Evolutionary conservation across 2,888 invertebrate genomes (phyloP).

Genomic region (Trachelus stipa): DNA sequence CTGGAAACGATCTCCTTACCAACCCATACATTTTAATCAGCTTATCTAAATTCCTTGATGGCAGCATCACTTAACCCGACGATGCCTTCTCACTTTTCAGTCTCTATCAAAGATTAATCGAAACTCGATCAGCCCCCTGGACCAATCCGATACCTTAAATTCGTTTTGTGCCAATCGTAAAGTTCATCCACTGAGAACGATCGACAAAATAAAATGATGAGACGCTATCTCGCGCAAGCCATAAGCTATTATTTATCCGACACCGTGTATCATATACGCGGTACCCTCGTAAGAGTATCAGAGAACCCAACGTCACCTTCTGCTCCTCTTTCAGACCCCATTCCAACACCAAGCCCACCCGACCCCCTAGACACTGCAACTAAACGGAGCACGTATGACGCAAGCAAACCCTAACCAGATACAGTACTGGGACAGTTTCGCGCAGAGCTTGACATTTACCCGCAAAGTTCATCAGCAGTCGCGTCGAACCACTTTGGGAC

Average conservation of each 20-base stretch:
- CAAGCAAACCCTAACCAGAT: not conserved
- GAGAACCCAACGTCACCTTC: not conserved
- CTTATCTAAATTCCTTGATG: not conserved
- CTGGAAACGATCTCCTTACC: not conserved
- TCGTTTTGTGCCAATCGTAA: not conserved
- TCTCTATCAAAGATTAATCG: not conserved
- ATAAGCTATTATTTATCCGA: no score
- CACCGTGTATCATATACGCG: no score
- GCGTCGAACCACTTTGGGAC: not conserved
- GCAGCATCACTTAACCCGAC: not conserved
- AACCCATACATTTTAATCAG: not conserved
- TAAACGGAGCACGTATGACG: not conserved
- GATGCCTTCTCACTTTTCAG: not conserved
- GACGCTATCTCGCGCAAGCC: no score
- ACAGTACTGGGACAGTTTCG: not conserved
- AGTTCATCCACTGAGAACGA: not conserved
- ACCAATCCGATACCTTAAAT: not conserved
- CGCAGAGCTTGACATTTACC: not conserved
- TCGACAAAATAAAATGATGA: not conserved
- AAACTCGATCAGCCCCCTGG: not conserved
- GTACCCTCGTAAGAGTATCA: not conserved
- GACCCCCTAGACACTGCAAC: not conserved
- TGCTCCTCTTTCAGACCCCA: no score
- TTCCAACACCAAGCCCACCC: no score
- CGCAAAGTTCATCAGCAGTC: not conserved